Percentiles rank a stretch among this genome's conserved stretches.
phyloP scores from a whole-genome alignment of 1,140 invertebrate species.

The Aphis gossypii region DNA sequence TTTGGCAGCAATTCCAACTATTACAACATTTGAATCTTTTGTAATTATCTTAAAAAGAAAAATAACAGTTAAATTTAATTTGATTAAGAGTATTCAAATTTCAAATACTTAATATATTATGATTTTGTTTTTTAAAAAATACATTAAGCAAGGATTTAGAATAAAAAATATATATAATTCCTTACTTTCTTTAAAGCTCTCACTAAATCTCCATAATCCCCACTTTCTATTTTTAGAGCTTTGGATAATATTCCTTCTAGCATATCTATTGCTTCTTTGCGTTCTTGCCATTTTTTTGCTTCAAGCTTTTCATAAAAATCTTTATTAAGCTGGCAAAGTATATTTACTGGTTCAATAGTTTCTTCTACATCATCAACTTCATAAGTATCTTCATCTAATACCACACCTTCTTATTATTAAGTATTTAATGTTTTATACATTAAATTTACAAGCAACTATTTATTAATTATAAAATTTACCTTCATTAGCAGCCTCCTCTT shows the following conservation, averaged over 20 bases:
- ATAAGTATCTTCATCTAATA: constrained; percentile 69
- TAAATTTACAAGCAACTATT: not conserved
- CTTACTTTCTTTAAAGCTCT: constrained; percentile 86
- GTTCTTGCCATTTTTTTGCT: constrained; percentile 96
- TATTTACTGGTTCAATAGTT: constrained; percentile 88
- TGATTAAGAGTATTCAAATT: not conserved
- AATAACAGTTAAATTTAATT: constrained; percentile 44
- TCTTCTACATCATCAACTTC: constrained; percentile 84
- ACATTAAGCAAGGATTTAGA: not conserved
- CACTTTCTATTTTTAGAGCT: constrained; percentile 86
- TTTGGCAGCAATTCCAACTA: constrained; percentile 87
- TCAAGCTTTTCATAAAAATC: constrained; percentile 96
- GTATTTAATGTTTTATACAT: constrained; percentile 39
- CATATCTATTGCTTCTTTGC: constrained; percentile 88
- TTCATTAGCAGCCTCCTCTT: constrained; percentile 68
- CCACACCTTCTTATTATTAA: not conserved
- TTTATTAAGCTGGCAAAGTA: constrained; percentile 90
- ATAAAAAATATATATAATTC: not conserved
- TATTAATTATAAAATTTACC: constrained; percentile 60
- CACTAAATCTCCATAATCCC: constrained; percentile 92
- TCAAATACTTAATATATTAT: not conserved
- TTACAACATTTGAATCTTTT: constrained; percentile 95
- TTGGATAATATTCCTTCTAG: constrained; percentile 80
- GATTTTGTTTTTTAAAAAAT: not conserved
- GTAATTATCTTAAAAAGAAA: constrained; percentile 71